Evolutionary conservation across 2,797 vertebrate genomes (phyloP).

Genomic region (Garrulus glandarius): DNA sequence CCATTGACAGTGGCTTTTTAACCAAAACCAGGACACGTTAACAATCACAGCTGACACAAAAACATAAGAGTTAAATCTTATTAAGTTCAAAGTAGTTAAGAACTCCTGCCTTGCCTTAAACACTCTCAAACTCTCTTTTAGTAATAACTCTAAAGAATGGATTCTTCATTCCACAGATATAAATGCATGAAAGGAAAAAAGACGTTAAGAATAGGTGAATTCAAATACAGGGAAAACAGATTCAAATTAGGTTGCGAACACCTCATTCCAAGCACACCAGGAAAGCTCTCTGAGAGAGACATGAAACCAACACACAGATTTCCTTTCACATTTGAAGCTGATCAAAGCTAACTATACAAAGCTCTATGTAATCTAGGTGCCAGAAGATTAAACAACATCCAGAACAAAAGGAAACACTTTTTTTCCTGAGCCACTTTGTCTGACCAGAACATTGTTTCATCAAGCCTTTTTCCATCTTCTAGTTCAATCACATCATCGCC

Average conservation of each 20-base stretch:
- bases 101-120: background rate
- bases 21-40: background rate
- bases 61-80: background rate
- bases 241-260: background rate
- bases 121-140: background rate
- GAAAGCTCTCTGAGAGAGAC: background rate
- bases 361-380: background rate
- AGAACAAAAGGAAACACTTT: constrained; percentile 2
- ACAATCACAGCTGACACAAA: background rate
- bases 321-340: background rate
- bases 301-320: background rate
- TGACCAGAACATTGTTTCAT: background rate
- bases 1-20: background rate
- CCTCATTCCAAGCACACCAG: background rate
- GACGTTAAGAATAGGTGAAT: background rate
- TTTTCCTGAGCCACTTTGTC: background rate
- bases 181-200: background rate
- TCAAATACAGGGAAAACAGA: background rate
- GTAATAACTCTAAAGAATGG: background rate
- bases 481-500: background rate
- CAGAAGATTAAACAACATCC: background rate
- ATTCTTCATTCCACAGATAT: background rate
- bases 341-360: background rate
- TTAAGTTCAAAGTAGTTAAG: background rate
- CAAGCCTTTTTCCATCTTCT: background rate